phyloP scores from a whole-genome alignment of 2,113 vertebrate species.

The Clarias batrachus region DNA sequence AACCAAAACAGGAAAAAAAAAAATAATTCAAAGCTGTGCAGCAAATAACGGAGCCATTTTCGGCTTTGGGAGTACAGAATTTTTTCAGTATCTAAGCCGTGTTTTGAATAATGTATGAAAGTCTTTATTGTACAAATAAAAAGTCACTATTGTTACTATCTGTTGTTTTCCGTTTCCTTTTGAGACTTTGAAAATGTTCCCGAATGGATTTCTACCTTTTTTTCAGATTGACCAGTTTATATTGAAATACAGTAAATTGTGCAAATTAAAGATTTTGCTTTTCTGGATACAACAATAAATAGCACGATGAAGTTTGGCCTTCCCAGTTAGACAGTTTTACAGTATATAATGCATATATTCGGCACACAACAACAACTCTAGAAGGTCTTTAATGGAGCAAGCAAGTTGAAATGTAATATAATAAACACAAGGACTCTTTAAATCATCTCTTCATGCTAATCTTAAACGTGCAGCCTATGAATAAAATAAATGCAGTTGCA shows the following conservation, averaged over 20 bases:
- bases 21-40: conserved; percentile 83
- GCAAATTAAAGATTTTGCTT: neutral
- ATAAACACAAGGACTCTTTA: neutral
- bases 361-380: neutral
- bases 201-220: neutral
- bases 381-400: neutral
- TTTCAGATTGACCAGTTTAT: neutral
- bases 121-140: conserved; percentile 99
- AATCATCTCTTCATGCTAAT: neutral
- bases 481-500: neutral
- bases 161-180: conserved; percentile 43
- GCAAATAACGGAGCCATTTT: conserved; percentile 94
- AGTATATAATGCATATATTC: neutral
- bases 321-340: neutral
- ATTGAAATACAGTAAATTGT: neutral
- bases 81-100: conserved; percentile 99
- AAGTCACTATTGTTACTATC: conserved; percentile 91
- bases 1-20: conserved; percentile 79
- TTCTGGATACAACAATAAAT: neutral
- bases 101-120: conserved; percentile 99
- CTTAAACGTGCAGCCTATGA: neutral
- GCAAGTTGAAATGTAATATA: neutral
- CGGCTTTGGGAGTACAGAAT: conserved; percentile 93
- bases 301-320: neutral
- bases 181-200: too few species aligned